Base-by-base conservation (phyloP, 2,888 invertebrate species). In the Anoplius nigerrimus region DNA sequence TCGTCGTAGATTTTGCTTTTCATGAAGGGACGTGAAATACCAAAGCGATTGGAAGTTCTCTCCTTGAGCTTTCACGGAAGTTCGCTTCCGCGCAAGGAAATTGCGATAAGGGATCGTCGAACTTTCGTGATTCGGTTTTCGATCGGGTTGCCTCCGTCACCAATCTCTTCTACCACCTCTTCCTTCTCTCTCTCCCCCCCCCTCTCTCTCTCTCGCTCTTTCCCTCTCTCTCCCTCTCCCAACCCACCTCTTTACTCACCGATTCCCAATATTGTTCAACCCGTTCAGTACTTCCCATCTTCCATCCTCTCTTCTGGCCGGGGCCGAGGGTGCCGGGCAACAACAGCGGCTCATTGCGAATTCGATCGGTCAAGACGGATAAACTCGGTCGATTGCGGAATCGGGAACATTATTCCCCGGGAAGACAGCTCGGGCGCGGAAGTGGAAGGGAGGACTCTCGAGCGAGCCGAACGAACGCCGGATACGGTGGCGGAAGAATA, bases 321-420 rank as follows among this genome's bases (percentile, higher is more conserved):
- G n/a, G n/a, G n/a, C 18, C 6, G 4, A 18, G 18, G 2, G 27
- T 27, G 59, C 22, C 15, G 24, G 42, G n/a, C 51, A 54, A 27
- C n/a, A 45, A 34, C n/a, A 56, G 34, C 60, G 52, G 2, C 73
- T 71, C 71, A 75, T 74, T 74, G 74, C 65, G 74, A 74, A 71
- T 74, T 75, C 69, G 75, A 64, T 69, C 71, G 66, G 71, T 61
- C 68, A 51, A 53, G 59, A 55, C 70, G 74, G 59, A 57, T 59
- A 64, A 75, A 53, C 18, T 71, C 71, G 71, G 71, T 66, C 71
- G 68, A 71, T 71, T 66, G 66, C 66, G 48, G 61, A 76, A 76
- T 76, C 76, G 59, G 58, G 64, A 60, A 59, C 62, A 58, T 65
- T 74, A 66, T 64, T 63, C 65, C 53, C 61, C n/a, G 2, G 46